Base-by-base conservation (phyloP, 2,797 vertebrate genomes). In the Peromyscus eremicus region DNA sequence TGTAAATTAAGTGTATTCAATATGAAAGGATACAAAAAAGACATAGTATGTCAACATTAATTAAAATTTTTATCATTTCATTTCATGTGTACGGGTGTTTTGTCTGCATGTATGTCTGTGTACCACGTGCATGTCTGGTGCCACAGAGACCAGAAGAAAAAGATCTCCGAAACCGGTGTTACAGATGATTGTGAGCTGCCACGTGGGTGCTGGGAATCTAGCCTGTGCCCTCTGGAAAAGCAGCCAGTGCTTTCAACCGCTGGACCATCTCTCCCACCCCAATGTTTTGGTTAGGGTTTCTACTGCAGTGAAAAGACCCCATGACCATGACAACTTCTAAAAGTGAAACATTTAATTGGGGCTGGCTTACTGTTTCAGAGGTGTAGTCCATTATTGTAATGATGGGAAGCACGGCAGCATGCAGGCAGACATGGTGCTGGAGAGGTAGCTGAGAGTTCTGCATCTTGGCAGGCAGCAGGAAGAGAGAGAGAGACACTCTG, bases 11-110 rank as follows among this genome's bases (percentile, higher is more conserved):
- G 21, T 68, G 11, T 68, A 68, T 71, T 76, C 71, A 91, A 85
- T 49, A 11, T 66, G 73, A 96, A 94, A 92, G 55, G 11, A 90
- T 86, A 19, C n/a, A 62, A 57, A 96, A 91, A 70, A n/a, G 79
- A n/a, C 43, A 68, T 13, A 25, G 32, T 14, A 70, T n/a, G 19
- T 25, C 49, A 84, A 52, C 12, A 49, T 85, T n/a, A n/a, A 25
- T 49, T 85, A 68, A 68, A 21, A 8, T 34, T 46, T 66, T 70
- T 85, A 14, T 66, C 46, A 68, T 49, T 49, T 49, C 32, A 68
- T 49, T 34, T 55, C 19, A 17, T 52, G 77, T 34, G 32, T 5
- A 49, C 0, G 1, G 21, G 32, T 70, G 21, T 52, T 85, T 85
- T n/a, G 64, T 21, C 21, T n/a, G 64, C 32, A 1, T n/a, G 4